Evolutionary conservation across 2,888 invertebrate genomes (phyloP).

Genomic region (Lithodes maja): DNA sequence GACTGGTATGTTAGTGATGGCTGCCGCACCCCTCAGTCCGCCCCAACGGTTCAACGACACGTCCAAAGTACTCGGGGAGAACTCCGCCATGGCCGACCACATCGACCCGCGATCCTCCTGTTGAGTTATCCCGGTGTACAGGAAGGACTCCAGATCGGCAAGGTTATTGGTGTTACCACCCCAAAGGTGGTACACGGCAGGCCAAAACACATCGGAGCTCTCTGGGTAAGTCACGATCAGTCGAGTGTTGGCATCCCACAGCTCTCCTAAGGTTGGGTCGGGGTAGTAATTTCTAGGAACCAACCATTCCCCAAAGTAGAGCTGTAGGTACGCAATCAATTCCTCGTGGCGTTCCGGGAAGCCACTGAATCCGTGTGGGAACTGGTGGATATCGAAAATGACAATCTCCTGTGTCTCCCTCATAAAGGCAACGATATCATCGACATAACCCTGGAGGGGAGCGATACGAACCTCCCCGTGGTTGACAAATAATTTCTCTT

Average conservation of each 20-base stretch:
- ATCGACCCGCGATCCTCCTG: slow-evolving; percentile 33
- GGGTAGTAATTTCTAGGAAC: slow-evolving; percentile 76
- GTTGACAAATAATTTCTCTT: slow-evolving; percentile 72
- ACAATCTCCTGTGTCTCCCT: slow-evolving; percentile 78
- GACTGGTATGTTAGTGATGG: slow-evolving; percentile 71
- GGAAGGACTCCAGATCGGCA: slow-evolving; percentile 53
- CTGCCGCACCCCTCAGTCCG: slow-evolving; percentile 76
- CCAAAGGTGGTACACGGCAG: slow-evolving; percentile 78
- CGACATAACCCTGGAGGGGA: slow-evolving; percentile 72
- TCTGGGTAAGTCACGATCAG: slow-evolving; percentile 80
- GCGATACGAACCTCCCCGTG: slow-evolving; percentile 71
- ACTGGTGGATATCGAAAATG: slow-evolving; percentile 88
- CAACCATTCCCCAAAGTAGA: slow-evolving; percentile 33
- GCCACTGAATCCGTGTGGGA: slow-evolving; percentile 78
- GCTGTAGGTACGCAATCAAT: slow-evolving; percentile 37
- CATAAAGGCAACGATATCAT: slow-evolving; percentile 82
- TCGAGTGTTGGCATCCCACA: slow-evolving; percentile 78
- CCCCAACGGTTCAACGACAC: slow-evolving; percentile 75
- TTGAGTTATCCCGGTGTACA: slow-evolving; percentile 46
- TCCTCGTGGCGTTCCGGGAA: slow-evolving; percentile 72
- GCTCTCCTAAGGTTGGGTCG: slow-evolving; percentile 79
- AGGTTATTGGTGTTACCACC: slow-evolving; percentile 57
- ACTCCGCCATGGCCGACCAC: slow-evolving; percentile 77
- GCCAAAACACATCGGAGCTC: slow-evolving; percentile 78
- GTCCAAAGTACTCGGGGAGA: slow-evolving; percentile 77